These are phyloP conservation scores for Minunthozetes semirufus DNA, from an alignment of 2,888 invertebrate genomes.

Conservation along the genomic window DNA sequence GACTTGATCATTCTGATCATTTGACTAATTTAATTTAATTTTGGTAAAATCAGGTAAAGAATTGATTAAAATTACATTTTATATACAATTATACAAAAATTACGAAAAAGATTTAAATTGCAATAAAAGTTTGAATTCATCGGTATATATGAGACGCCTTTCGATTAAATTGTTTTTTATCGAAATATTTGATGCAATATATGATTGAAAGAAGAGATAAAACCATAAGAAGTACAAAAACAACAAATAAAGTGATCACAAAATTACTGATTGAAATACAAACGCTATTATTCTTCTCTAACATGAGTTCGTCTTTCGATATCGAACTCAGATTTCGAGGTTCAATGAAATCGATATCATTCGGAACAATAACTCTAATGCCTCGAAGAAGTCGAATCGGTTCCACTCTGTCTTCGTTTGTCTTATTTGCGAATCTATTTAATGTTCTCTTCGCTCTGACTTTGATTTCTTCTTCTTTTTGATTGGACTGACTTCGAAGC, in stretches of 20 bases:
- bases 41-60: too few relatives aligned
- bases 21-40: too few relatives aligned
- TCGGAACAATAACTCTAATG: conserved; percentile 62
- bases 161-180: background rate
- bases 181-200: background rate
- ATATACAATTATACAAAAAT: too few relatives aligned
- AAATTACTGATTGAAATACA: background rate
- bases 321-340: conserved; percentile 36
- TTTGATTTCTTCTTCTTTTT: background rate
- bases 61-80: too few relatives aligned
- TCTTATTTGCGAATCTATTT: background rate
- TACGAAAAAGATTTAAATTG: background rate
- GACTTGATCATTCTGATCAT: too few relatives aligned
- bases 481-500: background rate
- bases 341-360: conserved; percentile 54
- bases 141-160: background rate
- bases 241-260: background rate
- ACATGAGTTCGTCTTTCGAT: conserved; percentile 2
- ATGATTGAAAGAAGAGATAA: background rate
- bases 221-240: background rate
- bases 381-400: conserved; percentile 60
- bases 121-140: background rate
- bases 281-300: background rate
- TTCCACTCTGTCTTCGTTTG: conserved; percentile 47
- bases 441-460: background rate